Base-by-base conservation (phyloP, 2,797 vertebrate species). In the Rhadinocentrus ornatus region DNA sequence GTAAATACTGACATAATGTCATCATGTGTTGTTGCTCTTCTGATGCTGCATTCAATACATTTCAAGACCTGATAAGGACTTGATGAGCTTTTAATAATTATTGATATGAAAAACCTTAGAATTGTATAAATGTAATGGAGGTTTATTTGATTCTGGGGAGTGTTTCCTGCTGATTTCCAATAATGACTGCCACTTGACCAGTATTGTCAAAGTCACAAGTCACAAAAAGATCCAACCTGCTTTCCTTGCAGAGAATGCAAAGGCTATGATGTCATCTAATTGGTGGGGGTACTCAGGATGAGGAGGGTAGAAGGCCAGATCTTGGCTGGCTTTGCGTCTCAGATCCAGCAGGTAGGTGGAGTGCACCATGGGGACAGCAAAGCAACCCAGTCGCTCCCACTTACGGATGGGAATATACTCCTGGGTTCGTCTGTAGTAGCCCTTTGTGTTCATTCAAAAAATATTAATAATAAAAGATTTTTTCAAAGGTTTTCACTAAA, bases 361-460 rank as follows among this genome's bases (percentile, higher is more conserved):
- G 84, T 97, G 96, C 78, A 97, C 86, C 96, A 97, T 97, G 0
- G 96, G 95, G 24, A 97, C 95, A 0, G 95, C 89, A 64, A 96
- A 96, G 46, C 46, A 50, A 20, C 46, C 46, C n/a, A 11, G 46
- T 7, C 46, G 16, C 4, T 50, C n/a, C 46, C n/a, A 50, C 46
- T 50, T 22, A 9, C 46, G 46, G 46, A 50, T 50, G 46, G 46
- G 46, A 22, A 50, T 50, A 22, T 50, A 50, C 46, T 50, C 46
- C 3, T n/a, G 46, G 3, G 46, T 50, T 9, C 46, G n/a, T 50
- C 46, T 50, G 46, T 50, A 50, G 46, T 50, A 50, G 46, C 46
- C 46, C 46, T 50, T 10, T 10, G 20, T 10, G n/a, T n/a, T n/a
- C 20, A 50, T 41, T 41, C 39, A 41, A 41, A 29, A 0, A 29